Conservation (phyloP, 2,797 vertebrate species). For the Hydrocynus forskahlii region DNA sequence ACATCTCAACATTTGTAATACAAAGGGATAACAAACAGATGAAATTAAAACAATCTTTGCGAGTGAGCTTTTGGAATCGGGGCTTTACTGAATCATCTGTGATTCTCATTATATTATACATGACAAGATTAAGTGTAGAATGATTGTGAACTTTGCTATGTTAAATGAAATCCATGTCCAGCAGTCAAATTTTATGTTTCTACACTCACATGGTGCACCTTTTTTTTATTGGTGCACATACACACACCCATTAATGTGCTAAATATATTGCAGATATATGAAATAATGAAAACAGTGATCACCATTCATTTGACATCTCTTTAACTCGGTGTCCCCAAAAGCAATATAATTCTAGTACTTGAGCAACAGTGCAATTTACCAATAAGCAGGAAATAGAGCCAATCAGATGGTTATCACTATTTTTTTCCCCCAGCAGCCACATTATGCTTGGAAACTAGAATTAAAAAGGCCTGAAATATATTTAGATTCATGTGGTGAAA, state of each 20-base stretch:
- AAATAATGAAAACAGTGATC: background rate
- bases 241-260: too few relatives aligned
- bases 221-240: too few relatives aligned
- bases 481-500: background rate
- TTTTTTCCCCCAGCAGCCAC: background rate
- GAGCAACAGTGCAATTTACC: background rate
- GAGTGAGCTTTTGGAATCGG: slow-evolving; percentile 45
- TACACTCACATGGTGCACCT: too few relatives aligned
- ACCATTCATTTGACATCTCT: background rate
- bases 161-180: background rate
- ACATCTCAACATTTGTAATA: slow-evolving; percentile 63
- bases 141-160: background rate
- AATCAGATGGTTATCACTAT: too few relatives aligned
- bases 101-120: background rate
- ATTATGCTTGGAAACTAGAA: background rate
- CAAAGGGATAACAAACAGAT: slow-evolving; percentile 56
- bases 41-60: slow-evolving; percentile 61
- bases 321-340: background rate
- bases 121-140: background rate
- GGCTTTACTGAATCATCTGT: background rate
- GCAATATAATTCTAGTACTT: background rate
- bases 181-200: too few relatives aligned
- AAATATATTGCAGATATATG: background rate
- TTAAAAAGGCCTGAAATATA: background rate
- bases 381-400: background rate